These are phyloP conservation scores for Suncus etruscus DNA, from an alignment of 2,113 vertebrate genomes.

Conservation along the genomic window DNA sequence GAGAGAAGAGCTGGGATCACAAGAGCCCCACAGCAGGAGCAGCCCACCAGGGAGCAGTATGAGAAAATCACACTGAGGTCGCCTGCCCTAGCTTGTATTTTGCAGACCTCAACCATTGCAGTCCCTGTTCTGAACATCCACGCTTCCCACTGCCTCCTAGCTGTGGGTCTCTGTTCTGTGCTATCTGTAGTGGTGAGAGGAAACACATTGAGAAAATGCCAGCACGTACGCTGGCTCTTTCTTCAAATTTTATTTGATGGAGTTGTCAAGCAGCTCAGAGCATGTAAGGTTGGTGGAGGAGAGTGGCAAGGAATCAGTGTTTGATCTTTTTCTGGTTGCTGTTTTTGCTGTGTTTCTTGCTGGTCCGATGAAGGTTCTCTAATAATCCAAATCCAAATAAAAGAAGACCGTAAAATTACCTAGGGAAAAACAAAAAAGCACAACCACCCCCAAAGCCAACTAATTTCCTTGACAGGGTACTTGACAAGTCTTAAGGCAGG, in stretches of 20 bases:
- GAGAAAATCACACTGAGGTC: background rate
- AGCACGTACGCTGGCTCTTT: background rate
- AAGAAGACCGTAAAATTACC: background rate
- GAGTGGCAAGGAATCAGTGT: background rate
- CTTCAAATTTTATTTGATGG: slow-evolving; percentile 58
- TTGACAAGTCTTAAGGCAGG: background rate
- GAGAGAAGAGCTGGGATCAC: background rate
- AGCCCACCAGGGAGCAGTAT: background rate
- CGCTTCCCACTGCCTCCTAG: slow-evolving; percentile 42
- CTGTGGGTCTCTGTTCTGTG: background rate
- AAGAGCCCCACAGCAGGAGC: background rate
- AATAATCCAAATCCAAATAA: background rate
- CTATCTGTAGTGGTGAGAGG: slow-evolving; percentile 44
- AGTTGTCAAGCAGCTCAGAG: slow-evolving; percentile 52
- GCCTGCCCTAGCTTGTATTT: slow-evolving; percentile 12
- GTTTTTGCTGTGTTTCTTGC: slow-evolving; percentile 12
- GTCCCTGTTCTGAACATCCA: background rate
- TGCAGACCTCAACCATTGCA: background rate
- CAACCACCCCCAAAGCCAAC: background rate
- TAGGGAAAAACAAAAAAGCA: background rate
- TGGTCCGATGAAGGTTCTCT: slow-evolving; percentile 9
- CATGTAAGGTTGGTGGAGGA: background rate
- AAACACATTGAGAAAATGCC: slow-evolving; percentile 71
- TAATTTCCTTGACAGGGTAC: slow-evolving; percentile 21
- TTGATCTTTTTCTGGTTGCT: slow-evolving; percentile 46